Percentiles rank a stretch among this genome's conserved stretches.
Evolutionary conservation across 2,797 vertebrate species (phyloP).

Genomic region (Phalanger gymnotis): DNA sequence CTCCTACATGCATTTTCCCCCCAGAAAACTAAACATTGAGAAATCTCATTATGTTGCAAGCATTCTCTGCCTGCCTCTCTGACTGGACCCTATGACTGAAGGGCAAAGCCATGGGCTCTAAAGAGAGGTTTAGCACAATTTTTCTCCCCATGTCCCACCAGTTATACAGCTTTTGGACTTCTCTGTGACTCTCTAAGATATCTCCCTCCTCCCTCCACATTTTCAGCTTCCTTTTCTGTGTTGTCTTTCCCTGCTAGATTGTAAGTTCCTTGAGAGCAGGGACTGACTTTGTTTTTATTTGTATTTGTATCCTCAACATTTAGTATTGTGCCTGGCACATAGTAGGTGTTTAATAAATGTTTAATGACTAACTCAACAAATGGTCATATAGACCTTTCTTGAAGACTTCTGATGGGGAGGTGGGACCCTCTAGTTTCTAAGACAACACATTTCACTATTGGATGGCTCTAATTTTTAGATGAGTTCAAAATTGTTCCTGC

Average conservation of each 20-base stretch:
- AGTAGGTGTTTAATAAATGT: not conserved
- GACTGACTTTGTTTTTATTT: not conserved
- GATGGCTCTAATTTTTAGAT: not conserved
- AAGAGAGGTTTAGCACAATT: not conserved
- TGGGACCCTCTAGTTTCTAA: not conserved
- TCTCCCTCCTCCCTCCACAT: rapidly evolving
- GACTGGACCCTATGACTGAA: not conserved
- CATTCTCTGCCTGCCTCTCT: not conserved
- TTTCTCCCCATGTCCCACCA: not conserved
- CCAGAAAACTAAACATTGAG: not conserved
- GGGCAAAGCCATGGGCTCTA: not conserved
- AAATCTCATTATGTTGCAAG: not conserved
- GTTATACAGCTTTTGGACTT: not conserved
- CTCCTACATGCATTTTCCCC: not conserved
- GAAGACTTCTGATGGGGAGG: not conserved
- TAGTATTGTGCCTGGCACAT: not conserved
- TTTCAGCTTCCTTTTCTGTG: not conserved
- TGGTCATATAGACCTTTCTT: not conserved
- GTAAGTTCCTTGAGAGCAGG: not conserved
- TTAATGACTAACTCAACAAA: not conserved
- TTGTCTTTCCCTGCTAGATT: not conserved
- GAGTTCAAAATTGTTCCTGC: not conserved
- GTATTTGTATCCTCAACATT: not conserved
- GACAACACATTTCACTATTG: not conserved
- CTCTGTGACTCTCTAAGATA: not conserved